Base-by-base conservation (phyloP, 1,140 invertebrate genomes). In the Euura saliciscinereae region DNA sequence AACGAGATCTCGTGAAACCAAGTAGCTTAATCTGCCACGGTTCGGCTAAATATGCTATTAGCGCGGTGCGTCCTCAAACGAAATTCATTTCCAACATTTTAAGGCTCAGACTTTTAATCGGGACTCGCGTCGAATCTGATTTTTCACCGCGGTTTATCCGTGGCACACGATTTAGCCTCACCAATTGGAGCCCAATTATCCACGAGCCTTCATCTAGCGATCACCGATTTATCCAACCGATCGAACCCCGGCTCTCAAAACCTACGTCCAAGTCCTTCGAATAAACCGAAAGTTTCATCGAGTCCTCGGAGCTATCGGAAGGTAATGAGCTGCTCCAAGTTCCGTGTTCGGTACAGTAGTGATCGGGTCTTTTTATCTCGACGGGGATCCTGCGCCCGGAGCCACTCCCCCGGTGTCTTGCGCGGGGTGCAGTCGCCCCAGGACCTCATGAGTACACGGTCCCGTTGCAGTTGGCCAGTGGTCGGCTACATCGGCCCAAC, bases 401-500 rank as follows among this genome's bases (percentile, higher is more conserved):
- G 51, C 51, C 51, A 59, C 51, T 59, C 51, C 51, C 6, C 13
- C 51, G 51, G 13, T 8, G 28, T 28, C 28, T 28, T 28, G 51
- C 51, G 6, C 51, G 10, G 51, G 51, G 46, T 6, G 11, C 46
- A 6, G 6, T 51, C 46, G 46, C 65, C 64, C 44, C 7, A 72
- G 28, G 13, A 13, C 59, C 59, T 51, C 28, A 28, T 28, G 28
- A 28, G 28, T 28, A 28, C 66, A 44, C 65, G 51, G 69, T 71
- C 64, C 69, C 70, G 66, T 64, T 28, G 28, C 28, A 28, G 28
- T 28, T 28, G 28, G 28, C 28, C 43, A 69, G 70, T 73, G 75
- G 78, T 76, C 74, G 28, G 75, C 78, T 74, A 77, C 74, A 74
- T 71, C 77, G 76, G 77, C 71, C 69, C 72, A 78, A 79, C 80